Conservation (phyloP, 2,888 invertebrate genomes). For the Trisateles emortualis region DNA sequence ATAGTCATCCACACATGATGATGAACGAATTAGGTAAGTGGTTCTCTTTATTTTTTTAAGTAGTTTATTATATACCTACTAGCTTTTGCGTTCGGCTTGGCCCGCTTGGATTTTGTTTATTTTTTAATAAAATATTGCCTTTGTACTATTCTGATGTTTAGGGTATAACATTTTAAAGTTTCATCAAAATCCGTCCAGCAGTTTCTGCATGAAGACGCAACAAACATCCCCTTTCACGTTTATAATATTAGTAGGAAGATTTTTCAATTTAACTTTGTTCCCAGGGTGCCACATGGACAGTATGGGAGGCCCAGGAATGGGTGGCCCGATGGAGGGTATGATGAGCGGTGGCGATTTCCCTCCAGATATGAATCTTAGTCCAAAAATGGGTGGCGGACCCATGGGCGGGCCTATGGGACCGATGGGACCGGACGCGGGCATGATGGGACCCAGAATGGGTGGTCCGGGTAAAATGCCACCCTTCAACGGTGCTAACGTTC, state of each 20-base stretch:
- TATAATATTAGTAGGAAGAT: not conserved
- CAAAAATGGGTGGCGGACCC: conserved; percentile 88
- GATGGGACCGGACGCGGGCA: conserved; percentile 85
- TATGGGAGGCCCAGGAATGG: conserved; percentile 84
- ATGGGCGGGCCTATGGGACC: conserved; percentile 85
- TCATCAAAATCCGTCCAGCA: too few species aligned
- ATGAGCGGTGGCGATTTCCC: conserved; percentile 84
- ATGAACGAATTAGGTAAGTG: conserved; percentile 81
- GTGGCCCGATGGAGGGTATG: conserved; percentile 84
- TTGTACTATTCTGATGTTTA: too few species aligned
- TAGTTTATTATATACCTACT: too few species aligned
- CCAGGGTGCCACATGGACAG: conserved; percentile 84
- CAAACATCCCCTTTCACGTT: too few species aligned
- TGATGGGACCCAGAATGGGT: conserved; percentile 89
- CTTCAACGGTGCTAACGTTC: conserved; percentile 91
- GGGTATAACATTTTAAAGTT: too few species aligned
- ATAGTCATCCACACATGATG: conserved; percentile 83
- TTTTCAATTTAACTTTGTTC: conserved; percentile 4
- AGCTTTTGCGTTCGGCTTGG: too few species aligned
- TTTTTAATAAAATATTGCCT: too few species aligned
- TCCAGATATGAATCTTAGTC: conserved; percentile 87
- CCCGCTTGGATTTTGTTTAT: too few species aligned
- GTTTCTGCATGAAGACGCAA: too few species aligned
- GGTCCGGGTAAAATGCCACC: conserved; percentile 86
- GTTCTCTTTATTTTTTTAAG: not conserved